Percentiles rank a stretch among this genome's conserved stretches.
Conservation (phyloP, 2,888 invertebrate species). For the Cheilosia vulpina region DNA sequence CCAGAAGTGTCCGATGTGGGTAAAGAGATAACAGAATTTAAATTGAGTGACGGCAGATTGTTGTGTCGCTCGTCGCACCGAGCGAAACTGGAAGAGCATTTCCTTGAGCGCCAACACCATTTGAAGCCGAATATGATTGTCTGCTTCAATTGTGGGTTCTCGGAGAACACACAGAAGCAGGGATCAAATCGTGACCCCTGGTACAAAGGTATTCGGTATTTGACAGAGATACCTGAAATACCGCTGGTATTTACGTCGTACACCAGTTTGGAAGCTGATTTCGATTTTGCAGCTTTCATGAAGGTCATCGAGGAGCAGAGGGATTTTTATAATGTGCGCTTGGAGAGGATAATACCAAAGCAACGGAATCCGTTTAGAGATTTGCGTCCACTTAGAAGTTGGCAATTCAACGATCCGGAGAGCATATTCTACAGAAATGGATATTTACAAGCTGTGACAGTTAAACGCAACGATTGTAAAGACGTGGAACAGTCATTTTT, state of each 20-base stretch:
- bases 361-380: conserved; percentile 79
- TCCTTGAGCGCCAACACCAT: conserved; percentile 30
- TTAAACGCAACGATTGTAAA: conserved; percentile 7
- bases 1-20: conserved; percentile 59
- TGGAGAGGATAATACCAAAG: conserved; percentile 76
- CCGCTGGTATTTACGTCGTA: conserved; percentile 80
- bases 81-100: conserved; percentile 76
- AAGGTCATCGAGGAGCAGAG: conserved; percentile 49
- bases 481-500: background rate
- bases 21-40: background rate
- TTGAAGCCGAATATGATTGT: conserved; percentile 77
- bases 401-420: conserved; percentile 76
- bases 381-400: conserved; percentile 78
- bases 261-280: conserved; percentile 77
- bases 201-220: conserved; percentile 75
- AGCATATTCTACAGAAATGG: conserved; percentile 79
- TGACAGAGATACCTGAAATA: conserved; percentile 76
- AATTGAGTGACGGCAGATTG: conserved; percentile 45
- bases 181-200: conserved; percentile 62
- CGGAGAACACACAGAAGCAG: conserved; percentile 62
- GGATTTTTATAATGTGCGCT: conserved; percentile 32
- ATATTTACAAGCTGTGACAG: conserved; percentile 78
- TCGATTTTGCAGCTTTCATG: conserved; percentile 77
- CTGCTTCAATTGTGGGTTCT: conserved; percentile 80
- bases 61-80: conserved; percentile 55